Evolutionary conservation across 2,888 invertebrate species (phyloP).

Genomic region (Eupithecia vulgata): DNA sequence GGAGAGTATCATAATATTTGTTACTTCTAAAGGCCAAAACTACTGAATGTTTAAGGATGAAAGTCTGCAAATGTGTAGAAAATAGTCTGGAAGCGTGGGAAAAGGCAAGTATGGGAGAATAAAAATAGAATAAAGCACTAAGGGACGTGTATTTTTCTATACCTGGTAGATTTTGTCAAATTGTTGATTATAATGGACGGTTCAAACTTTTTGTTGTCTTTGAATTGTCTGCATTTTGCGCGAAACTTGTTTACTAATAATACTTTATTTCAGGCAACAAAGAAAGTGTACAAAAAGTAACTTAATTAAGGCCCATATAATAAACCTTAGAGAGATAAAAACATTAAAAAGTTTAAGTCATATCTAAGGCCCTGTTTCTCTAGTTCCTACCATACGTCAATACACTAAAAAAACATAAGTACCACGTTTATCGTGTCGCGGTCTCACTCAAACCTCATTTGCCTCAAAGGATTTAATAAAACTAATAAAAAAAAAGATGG

Average conservation of each 20-base stretch:
- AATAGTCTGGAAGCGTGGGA: not conserved
- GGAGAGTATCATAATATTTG: not conserved
- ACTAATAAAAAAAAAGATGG: too few species aligned
- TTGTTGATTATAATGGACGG: constrained; percentile 46
- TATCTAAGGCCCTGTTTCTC: not conserved
- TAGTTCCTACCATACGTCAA: not conserved
- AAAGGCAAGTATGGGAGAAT: constrained; percentile 25
- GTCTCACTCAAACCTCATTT: too few species aligned
- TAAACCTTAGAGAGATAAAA: too few species aligned
- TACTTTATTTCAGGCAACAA: too few species aligned
- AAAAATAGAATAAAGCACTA: constrained; percentile 75
- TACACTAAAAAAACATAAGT: too few species aligned
- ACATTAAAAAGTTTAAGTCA: too few species aligned
- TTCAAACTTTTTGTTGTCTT: not conserved
- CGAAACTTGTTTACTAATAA: not conserved
- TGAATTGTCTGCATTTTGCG: not conserved
- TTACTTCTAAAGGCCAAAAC: not conserved
- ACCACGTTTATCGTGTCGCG: too few species aligned
- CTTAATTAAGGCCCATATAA: too few species aligned
- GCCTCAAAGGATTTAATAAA: too few species aligned
- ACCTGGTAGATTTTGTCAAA: constrained; percentile 69
- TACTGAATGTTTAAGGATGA: not conserved
- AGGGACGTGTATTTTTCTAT: constrained; percentile 83
- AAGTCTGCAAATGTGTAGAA: constrained; percentile 8
- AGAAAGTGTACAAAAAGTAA: too few species aligned